phyloP scores from a whole-genome alignment of 2,888 invertebrate species.

The Parasteatoda lunata region DNA sequence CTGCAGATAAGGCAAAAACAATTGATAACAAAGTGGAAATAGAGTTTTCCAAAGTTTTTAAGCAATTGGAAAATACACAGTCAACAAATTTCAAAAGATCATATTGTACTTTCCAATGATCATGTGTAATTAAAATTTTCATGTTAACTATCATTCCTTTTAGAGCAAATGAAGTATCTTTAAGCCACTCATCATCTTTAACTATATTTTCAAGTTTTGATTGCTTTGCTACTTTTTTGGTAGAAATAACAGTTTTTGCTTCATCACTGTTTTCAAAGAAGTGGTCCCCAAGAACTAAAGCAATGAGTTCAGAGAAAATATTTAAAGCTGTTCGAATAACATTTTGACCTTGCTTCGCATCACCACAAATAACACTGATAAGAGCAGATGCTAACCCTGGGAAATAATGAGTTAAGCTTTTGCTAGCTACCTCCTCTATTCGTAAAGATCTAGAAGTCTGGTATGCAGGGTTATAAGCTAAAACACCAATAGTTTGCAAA shows the following conservation, averaged over 20 bases:
- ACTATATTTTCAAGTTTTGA: no score
- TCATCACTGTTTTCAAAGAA: not conserved
- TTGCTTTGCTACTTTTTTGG: not conserved
- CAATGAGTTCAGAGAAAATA: slow-evolving; percentile 24
- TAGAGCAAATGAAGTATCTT: slow-evolving; percentile 25
- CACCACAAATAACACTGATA: slow-evolving; percentile 33
- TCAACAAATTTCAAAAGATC: slow-evolving; percentile 31
- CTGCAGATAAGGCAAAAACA: slow-evolving; percentile 57
- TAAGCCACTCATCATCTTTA: slow-evolving; percentile 46
- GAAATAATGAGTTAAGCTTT: slow-evolving; percentile 18
- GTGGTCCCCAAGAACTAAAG: slow-evolving; percentile 30
- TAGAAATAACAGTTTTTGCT: not conserved
- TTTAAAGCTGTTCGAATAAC: slow-evolving; percentile 34
- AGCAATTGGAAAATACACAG: slow-evolving; percentile 35
- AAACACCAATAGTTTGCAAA: slow-evolving; percentile 29
- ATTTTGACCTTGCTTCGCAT: slow-evolving; percentile 44
- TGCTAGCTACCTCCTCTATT: slow-evolving; percentile 22
- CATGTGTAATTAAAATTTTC: slow-evolving; percentile 27
- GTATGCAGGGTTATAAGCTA: slow-evolving; percentile 14
- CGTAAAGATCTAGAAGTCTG: not conserved
- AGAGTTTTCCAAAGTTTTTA: slow-evolving; percentile 27
- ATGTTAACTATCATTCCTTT: slow-evolving; percentile 32
- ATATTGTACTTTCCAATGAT: slow-evolving; percentile 54
- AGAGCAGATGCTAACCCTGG: slow-evolving; percentile 40
- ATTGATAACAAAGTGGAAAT: slow-evolving; percentile 26